phyloP scores from a whole-genome alignment of 2,113 vertebrate species.

The Sapajus apella region DNA sequence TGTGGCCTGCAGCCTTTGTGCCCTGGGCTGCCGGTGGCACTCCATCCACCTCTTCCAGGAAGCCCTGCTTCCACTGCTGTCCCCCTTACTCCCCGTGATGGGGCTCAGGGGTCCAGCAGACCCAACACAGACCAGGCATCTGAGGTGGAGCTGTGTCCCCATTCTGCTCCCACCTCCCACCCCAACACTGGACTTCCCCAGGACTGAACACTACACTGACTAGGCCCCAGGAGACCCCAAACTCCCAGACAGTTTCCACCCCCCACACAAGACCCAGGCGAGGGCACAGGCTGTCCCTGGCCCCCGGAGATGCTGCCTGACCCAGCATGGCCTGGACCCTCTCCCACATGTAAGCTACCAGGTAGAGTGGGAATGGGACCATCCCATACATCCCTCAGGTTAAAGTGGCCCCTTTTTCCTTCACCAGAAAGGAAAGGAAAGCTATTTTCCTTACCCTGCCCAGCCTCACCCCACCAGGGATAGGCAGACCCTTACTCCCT shows the following conservation, averaged over 20 bases:
- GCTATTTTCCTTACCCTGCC: not conserved
- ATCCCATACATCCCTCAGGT: not conserved
- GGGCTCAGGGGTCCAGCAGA: not conserved
- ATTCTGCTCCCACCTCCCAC: not conserved
- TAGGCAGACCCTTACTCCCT: not conserved
- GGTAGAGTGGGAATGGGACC: not conserved
- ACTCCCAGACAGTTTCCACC: not conserved
- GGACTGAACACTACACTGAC: not conserved
- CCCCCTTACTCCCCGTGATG: not conserved
- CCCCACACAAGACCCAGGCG: not conserved
- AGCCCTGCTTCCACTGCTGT: not conserved
- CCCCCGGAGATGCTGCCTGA: not conserved
- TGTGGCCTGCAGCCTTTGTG: not conserved
- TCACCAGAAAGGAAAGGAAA: not conserved
- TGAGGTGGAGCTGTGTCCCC: accelerated
- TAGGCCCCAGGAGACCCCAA: not conserved
- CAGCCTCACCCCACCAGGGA: not conserved
- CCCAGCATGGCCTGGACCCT: not conserved
- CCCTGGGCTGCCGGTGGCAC: not conserved
- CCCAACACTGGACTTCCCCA: not conserved
- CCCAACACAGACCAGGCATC: too few species aligned
- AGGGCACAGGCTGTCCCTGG: not conserved
- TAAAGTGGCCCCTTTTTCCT: not conserved
- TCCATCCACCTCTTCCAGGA: not conserved
- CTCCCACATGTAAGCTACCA: not conserved